Base-by-base conservation (phyloP, 2,113 vertebrate species). In the Pungitius pungitius region DNA sequence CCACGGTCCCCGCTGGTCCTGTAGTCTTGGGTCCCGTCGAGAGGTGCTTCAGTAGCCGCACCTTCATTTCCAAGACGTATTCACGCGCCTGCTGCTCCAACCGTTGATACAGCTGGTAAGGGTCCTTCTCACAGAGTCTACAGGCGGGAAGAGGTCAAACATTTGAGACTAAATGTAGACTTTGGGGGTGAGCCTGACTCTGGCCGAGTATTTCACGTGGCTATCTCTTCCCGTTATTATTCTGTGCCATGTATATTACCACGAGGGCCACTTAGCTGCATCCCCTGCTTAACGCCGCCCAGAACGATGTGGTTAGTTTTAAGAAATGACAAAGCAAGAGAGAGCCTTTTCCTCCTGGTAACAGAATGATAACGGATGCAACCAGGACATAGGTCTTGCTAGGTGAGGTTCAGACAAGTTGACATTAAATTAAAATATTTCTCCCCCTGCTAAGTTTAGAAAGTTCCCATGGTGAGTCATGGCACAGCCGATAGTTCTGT, bases 1-100 rank as follows among this genome's bases (percentile, higher is more conserved):
- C 91, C 24, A 91, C 82, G 3, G 90, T 91, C 64, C 77, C 87
- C 2, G 62, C 14, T 8, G 84, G 74, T 18, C 83, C 89, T 17
- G 88, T 65, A 6, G 92, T 93, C 79, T 96, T 96, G 5, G 96
- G 94, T 3, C 96, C 94, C 3, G 94, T 80, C 0, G 97, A 96
- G 45, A 98, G 89, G 85, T 98, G 97, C 82, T 96, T 95, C 65
- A 99, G 93, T 33, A 99, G 93, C 24, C 97, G 96, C 66, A 96
- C 95, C 88, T 98, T 99, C 96, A 98, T 96, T 87, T 99, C 97
- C 55, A 99, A 93, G 65, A 99, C 97, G 0, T 99, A 98, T 63
- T 99, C 97, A 12, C 97, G 90, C 6, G 97, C 97, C 81, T 99
- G 97, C 87, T 98, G 97, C 62, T 99, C 97, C 89, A 99, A 73